A percentile compares a stretch with the other conserved stretches of the same genome.
These are phyloP conservation scores for Euura lappo DNA, from an alignment of 1,140 invertebrate genomes.

Conservation along the genomic window DNA sequence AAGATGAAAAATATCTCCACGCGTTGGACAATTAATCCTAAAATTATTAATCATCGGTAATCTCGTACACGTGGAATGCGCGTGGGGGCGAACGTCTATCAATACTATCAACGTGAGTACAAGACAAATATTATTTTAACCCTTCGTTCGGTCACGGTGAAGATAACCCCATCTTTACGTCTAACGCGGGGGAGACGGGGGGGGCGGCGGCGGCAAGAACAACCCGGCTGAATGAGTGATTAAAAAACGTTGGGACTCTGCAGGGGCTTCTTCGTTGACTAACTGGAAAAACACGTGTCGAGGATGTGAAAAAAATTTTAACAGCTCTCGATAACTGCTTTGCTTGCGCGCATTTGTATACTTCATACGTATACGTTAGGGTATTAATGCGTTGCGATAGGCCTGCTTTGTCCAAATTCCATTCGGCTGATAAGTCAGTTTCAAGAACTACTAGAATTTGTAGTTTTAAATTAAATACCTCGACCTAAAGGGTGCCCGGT, in stretches of 20 bases:
- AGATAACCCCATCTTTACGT: conserved; percentile 10
- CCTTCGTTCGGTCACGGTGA: neutral
- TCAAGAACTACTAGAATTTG: neutral
- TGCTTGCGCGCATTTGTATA: neutral
- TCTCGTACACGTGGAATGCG: neutral
- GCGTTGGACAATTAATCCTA: neutral
- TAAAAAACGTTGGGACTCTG: neutral
- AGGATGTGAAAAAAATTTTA: conserved; percentile 11
- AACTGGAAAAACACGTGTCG: conserved; percentile 13
- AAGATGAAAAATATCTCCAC: neutral
- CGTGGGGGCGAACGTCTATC: neutral
- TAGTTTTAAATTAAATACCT: neutral
- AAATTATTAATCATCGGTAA: neutral
- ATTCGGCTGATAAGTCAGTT: neutral
- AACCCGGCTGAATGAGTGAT: neutral
- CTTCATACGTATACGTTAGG: neutral
- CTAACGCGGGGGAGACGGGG: neutral
- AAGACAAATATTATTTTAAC: conserved; percentile 14
- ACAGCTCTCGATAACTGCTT: neutral
- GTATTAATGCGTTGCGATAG: neutral
- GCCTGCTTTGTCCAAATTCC: neutral
- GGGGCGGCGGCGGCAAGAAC: conserved; percentile 1
- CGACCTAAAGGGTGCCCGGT: neutral
- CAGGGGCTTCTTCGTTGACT: neutral
- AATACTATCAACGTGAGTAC: neutral